Conservation (phyloP, 1,140 invertebrate genomes). For the Parasteatoda tepidariorum region DNA sequence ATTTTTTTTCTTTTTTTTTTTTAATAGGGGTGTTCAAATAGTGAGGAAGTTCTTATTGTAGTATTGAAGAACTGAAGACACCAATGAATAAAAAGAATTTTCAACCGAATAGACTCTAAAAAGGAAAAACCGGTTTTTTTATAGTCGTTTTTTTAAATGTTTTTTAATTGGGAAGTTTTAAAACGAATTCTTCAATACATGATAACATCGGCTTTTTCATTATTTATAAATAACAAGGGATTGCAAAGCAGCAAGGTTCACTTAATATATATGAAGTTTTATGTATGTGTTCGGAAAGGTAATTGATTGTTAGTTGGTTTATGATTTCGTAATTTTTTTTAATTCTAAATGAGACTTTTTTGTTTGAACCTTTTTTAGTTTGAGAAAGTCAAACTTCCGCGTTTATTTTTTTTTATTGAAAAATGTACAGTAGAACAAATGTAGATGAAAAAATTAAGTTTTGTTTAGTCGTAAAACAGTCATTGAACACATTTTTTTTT, state of each 20-base stretch:
- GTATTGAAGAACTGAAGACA: not conserved
- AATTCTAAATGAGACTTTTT: not conserved
- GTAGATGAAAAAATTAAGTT: too few species aligned
- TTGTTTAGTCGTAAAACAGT: too few species aligned
- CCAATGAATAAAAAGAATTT: slow-evolving; percentile 23
- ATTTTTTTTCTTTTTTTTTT: slow-evolving; percentile 33
- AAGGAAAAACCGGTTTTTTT: slow-evolving; percentile 8
- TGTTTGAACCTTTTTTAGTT: not conserved
- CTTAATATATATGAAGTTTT: not conserved
- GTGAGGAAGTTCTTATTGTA: not conserved
- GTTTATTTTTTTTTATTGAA: not conserved
- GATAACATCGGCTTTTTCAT: not conserved
- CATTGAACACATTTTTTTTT: too few species aligned
- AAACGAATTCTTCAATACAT: not conserved
- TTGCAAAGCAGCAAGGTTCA: not conserved
- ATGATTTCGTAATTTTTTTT: not conserved
- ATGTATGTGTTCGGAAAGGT: not conserved
- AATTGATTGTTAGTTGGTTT: not conserved
- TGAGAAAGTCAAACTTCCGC: not conserved
- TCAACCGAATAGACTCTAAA: slow-evolving; percentile 28
- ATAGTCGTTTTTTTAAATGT: slow-evolving; percentile 4
- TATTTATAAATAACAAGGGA: not conserved
- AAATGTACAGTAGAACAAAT: too few species aligned
- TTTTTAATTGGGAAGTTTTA: slow-evolving; percentile 44
- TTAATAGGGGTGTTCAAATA: not conserved